Evolutionary conservation across 2,888 invertebrate genomes (phyloP), one percentile per base, ranked within the genome.

Genomic region (Drosophila formosana): DNA sequence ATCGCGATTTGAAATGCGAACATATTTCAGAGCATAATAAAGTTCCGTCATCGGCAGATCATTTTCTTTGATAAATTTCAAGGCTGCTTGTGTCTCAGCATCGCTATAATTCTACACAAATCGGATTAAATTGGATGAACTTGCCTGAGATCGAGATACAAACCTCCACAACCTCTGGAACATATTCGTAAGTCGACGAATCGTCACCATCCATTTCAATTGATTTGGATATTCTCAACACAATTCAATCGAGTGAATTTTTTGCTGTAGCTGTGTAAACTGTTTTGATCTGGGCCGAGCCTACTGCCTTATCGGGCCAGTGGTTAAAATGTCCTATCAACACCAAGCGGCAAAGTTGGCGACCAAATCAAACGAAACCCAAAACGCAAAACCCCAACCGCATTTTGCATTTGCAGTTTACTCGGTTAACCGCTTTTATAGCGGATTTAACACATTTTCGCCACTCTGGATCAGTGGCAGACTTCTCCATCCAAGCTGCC

Each of bases 401-500:
- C 85, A 85, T 78, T 82, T 82, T 66, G 80, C 73, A 82, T 78
- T 82, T 80, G 74, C 76, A 82, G 85, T 80, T 82, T 78, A 72
- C 72, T 80, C 80, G 82, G 85, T 85, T 82, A 82, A 85, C 82
- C 85, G 78, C 80, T 67, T 78, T 82, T 80, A 78, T 72, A 69
- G 82, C 73, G 78, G 80, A 82, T 82, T 82, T 85, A 80, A 72
- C 82, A 75, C 82, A 84, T 78, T 75, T 66, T 56, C 60, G 23
- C 47, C 26, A 46, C 37, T 51, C 70, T 58, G 64, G 28, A 56
- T 49, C 49, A 61, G 46, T 63, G 65, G 23, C 45, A n/a, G 50
- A 45, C 47, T 39, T 25, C 30, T 39, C 46, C 51, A 58, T 50
- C 8, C n/a, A n/a, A n/a, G 32, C 30, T 4, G 28, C 41, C 41